A percentile compares a stretch with the other conserved stretches of the same genome.
Evolutionary conservation across 2,888 invertebrate genomes (phyloP).

Genomic region (Ctena decussata): DNA sequence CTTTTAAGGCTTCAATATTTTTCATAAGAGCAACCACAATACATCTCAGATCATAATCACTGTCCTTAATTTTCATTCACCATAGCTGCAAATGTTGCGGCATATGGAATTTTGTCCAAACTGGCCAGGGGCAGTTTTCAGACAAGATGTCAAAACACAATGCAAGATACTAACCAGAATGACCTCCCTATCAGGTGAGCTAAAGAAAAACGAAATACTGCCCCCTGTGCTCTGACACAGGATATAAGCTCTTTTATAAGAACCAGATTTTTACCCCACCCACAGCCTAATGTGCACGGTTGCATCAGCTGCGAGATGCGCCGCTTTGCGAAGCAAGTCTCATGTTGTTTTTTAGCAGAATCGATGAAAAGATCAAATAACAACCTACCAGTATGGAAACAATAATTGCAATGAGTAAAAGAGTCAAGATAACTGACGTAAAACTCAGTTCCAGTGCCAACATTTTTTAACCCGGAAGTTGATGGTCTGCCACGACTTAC

Average conservation of each 20-base stretch:
- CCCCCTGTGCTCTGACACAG: no score
- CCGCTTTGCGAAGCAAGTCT: neutral
- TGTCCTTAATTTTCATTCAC: no score
- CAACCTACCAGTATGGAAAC: neutral
- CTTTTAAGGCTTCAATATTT: no score
- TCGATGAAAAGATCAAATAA: neutral
- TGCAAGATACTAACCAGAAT: no score
- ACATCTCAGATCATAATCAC: no score
- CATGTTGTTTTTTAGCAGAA: neutral
- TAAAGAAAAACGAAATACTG: no score
- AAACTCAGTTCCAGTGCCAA: neutral
- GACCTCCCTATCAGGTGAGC: no score
- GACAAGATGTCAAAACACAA: no score
- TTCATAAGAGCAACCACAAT: no score
- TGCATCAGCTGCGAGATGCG: neutral
- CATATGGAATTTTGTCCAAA: no score
- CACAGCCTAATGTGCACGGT: neutral
- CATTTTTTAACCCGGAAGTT: neutral
- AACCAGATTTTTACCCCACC: neutral
- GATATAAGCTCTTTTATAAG: neutral
- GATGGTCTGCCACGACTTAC: neutral
- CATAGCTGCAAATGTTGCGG: no score
- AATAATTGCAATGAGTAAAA: neutral
- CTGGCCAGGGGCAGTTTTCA: no score
- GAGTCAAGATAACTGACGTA: neutral